These are phyloP conservation scores for Pseudomugil tenellus DNA, from an alignment of 2,797 vertebrate genomes.

Conservation along the genomic window DNA sequence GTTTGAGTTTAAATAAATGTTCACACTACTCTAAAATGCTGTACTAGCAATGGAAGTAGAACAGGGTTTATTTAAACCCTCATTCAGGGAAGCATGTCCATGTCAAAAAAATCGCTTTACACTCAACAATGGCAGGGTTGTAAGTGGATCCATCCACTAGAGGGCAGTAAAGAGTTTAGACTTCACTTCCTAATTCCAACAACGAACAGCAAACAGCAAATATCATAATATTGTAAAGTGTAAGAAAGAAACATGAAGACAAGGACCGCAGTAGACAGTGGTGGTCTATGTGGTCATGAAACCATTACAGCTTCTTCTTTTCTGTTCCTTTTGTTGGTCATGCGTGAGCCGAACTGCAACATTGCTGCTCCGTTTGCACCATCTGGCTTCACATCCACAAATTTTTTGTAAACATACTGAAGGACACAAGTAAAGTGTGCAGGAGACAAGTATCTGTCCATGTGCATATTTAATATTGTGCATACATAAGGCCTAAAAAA, in stretches of 20 bases:
- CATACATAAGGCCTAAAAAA: neutral
- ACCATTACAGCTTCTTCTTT: neutral
- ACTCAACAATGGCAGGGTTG: neutral
- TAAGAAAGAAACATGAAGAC: neutral
- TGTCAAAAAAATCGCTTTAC: neutral
- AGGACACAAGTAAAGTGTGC: neutral
- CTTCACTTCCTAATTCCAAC: neutral
- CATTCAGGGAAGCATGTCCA: neutral
- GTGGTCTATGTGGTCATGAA: neutral
- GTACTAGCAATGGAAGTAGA: neutral
- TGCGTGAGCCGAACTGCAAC: neutral
- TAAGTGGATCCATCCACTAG: neutral
- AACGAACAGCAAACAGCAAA: neutral
- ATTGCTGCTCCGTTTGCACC: neutral
- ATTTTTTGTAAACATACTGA: neutral
- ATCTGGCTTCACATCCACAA: neutral
- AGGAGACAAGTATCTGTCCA: neutral
- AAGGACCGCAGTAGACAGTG: neutral
- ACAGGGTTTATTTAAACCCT: neutral
- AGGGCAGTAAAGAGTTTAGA: neutral
- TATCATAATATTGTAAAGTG: neutral
- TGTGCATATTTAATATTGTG: neutral
- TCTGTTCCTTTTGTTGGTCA: neutral
- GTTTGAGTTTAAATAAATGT: neutral
- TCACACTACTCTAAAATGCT: neutral